Base-by-base conservation (phyloP, 1,140 invertebrate species). In the Calosoma granatense region DNA sequence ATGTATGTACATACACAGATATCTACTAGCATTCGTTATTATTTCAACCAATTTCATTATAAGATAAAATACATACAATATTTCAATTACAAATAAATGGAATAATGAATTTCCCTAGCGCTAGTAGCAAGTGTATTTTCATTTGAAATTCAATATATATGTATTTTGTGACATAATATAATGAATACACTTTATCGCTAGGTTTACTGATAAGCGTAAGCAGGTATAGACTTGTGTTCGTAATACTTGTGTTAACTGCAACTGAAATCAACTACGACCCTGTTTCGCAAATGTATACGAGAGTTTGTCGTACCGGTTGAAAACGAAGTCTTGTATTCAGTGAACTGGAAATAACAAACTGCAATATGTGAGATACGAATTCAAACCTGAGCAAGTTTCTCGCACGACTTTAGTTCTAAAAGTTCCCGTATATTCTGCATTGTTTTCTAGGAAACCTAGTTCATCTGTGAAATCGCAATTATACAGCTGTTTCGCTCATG, bases 271-370 rank as follows among this genome's bases (percentile, higher is more conserved):
- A 30, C 4, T 6, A 30, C 14, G 14, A 30, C 26, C 4, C 14
- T 4, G 26, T 30, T 30, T 6, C 26, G 26, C 14, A 6, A 30
- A 4, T 4, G 6, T 30, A 30, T 6, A 30, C 6, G 6, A 30
- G 14, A 4, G 4, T 6, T 6, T 30, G 26, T 30, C 41, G 26
- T 36, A 6, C 6, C n/a, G n/a, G 26, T 36, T 36, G 6, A 36
- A 36, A 36, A 36, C 26, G 26, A 36, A 36, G 26, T 9, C 26
- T 36, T 47, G 41, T 17, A 17, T 47, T 6, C 15, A 47, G 3
- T 17, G 6, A 47, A 47, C 6, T 17, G 15, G 41, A 47, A 47
- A 47, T 47, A 47, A 47, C 41, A 47, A 47, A 47, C 41, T 47
- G 15, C 41, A 47, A 47, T 47, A 47, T 47, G 15, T 6, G 15